Conservation (phyloP, 2,113 vertebrate genomes). For the Clinocottus analis region DNA sequence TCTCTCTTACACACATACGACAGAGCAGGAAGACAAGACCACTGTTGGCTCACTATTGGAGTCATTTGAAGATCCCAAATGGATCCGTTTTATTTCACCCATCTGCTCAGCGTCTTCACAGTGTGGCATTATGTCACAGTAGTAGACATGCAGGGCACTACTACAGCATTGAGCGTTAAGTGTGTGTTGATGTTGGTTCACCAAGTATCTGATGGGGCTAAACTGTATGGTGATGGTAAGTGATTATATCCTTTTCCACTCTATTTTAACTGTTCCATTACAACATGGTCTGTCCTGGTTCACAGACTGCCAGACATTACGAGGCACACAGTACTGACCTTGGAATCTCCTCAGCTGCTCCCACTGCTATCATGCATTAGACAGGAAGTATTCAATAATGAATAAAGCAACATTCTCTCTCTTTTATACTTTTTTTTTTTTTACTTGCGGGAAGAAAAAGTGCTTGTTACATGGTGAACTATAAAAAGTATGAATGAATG, state of each 20-base stretch:
- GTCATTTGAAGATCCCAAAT: slow-evolving; percentile 41
- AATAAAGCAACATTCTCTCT: background rate
- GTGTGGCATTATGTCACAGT: slow-evolving; percentile 23
- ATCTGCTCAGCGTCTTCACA: slow-evolving; percentile 14
- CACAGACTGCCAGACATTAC: slow-evolving; percentile 10
- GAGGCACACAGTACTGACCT: slow-evolving; percentile 26
- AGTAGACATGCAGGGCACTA: background rate
- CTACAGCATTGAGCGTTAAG: background rate
- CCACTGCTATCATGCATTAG: slow-evolving; percentile 2
- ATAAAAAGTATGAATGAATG: background rate
- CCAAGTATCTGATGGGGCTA: background rate
- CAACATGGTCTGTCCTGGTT: background rate
- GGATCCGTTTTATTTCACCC: slow-evolving; percentile 23
- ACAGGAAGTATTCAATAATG: background rate
- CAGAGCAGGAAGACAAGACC: slow-evolving; percentile 27
- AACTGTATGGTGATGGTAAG: background rate
- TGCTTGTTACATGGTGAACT: background rate
- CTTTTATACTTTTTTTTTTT: background rate
- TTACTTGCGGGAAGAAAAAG: background rate
- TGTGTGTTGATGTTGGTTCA: slow-evolving; percentile 4
- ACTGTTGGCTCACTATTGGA: slow-evolving; percentile 37
- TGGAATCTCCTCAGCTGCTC: slow-evolving; percentile 38
- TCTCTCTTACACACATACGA: slow-evolving; percentile 8
- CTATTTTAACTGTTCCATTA: background rate
- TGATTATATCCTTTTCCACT: background rate